phyloP scores from a whole-genome alignment of 1,140 invertebrate species.

The Heterodera carotae region DNA sequence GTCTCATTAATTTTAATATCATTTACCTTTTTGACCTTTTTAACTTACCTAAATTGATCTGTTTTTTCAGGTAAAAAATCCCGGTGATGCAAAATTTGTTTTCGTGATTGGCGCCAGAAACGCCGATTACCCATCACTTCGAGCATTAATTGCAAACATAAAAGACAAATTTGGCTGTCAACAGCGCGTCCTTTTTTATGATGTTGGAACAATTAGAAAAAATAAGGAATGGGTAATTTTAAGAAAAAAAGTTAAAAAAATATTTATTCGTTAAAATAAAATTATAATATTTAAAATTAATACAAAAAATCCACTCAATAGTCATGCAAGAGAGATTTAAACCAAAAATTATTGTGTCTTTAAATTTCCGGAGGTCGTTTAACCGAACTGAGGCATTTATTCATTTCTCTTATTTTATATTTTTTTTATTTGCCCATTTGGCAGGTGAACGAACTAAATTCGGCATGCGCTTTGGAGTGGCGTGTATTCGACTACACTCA shows the following conservation, averaged over 20 bases:
- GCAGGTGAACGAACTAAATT: constrained; percentile 29
- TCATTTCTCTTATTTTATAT: no score
- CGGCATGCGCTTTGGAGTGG: constrained; percentile 36
- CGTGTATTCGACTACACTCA: constrained; percentile 31
- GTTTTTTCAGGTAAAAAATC: background rate
- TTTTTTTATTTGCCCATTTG: background rate
- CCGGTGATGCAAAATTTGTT: background rate
- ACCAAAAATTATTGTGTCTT: no score
- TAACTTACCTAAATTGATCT: no score
- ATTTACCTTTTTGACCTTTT: no score
- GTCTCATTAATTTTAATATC: no score
- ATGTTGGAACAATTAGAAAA: constrained; percentile 22
- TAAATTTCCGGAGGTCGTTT: no score
- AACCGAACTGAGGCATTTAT: no score
- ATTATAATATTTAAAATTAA: no score
- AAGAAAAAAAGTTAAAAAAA: no score
- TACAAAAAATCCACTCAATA: background rate
- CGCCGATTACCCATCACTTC: background rate
- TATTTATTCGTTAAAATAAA: no score
- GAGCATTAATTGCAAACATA: background rate
- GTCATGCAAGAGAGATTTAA: no score
- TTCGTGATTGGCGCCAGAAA: background rate
- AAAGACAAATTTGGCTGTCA: constrained; percentile 8
- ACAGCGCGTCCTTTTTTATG: constrained; percentile 31
- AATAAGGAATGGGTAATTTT: constrained; percentile 22